Evolutionary conservation across 2,888 invertebrate species (phyloP), one percentile per base, ranked within the genome.

Genomic region (Ennomos quercinarius): DNA sequence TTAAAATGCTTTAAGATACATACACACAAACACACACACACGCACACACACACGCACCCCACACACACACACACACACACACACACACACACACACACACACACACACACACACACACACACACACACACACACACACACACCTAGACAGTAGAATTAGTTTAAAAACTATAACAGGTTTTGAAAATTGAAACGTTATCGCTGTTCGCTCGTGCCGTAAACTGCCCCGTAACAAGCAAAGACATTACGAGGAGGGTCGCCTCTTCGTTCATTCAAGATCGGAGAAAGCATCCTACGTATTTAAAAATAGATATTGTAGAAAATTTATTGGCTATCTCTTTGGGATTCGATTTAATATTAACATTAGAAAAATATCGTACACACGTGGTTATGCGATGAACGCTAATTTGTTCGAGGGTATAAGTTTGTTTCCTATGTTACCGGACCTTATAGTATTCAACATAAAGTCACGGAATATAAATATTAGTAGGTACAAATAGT

Each of bases 251-350:
- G 87, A 87, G 89, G 91, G 91, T 87, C 88, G 88, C 68, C 81
- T 79, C 73, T 78, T 77, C 80, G 87, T 91, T 91, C 91, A 91
- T 91, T 91, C 91, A 91, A 86, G 83, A 89, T 86, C 81, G 88
- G 86, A 85, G 89, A 90, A 89, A 91, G 91, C 90, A 86, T 90
- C 85, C 85, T 81, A 87, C 82, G 86, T 84, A 87, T 87, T 86
- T 89, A 87, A 87, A 92, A 91, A 91, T 92, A 92, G 91, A 89
- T 78, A 82, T 87, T 82, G 85, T 85, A 79, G 77, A 80, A 85
- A 87, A 91, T 92, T 92, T 91, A 92, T 91, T 89, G 77, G 85
- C 78, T 79, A 86, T 84, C 83, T 85, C 85, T 82, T 83, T 75
- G 81, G 80, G 82, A 90, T 90, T 89, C 86, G 83, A 91, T 90